phyloP scores from a whole-genome alignment of 2,113 vertebrate genomes.

The Chionomys nivalis region DNA sequence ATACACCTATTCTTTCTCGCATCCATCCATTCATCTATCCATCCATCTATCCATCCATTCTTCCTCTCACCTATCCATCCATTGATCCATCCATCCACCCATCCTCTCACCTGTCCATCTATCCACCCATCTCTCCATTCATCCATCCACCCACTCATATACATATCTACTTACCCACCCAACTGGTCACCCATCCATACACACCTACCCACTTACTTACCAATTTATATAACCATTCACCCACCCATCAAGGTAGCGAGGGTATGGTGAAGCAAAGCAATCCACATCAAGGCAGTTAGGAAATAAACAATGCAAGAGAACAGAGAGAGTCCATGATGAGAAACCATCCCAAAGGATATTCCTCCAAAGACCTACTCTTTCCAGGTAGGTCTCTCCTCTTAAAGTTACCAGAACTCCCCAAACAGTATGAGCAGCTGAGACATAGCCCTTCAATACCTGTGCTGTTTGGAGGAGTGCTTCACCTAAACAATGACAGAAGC shows the following conservation, averaged over 20 bases:
- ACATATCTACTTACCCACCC: too few species aligned
- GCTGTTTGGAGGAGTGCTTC: background rate
- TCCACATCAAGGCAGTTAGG: background rate
- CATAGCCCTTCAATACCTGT: background rate
- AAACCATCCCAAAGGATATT: too few species aligned
- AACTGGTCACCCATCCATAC: too few species aligned
- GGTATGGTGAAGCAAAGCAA: background rate
- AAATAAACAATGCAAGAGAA: background rate
- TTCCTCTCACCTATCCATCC: too few species aligned
- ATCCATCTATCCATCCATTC: too few species aligned
- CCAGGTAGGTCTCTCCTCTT: background rate
- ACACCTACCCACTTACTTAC: too few species aligned
- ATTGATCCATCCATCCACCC: too few species aligned
- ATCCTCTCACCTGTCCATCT: too few species aligned
- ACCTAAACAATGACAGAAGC: background rate
- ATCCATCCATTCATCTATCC: rapidly evolving
- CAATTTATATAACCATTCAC: background rate
- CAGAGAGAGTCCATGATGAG: background rate
- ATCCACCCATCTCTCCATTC: too few species aligned
- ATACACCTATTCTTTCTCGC: too few species aligned
- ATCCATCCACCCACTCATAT: too few species aligned
- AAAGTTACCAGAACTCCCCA: background rate
- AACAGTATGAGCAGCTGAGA: background rate
- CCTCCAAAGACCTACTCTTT: background rate
- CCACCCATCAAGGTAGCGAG: too few species aligned